Percentiles rank a stretch among this genome's conserved stretches.
Conservation (phyloP, 2,113 vertebrate genomes). For the Pterophyllum scalare region DNA sequence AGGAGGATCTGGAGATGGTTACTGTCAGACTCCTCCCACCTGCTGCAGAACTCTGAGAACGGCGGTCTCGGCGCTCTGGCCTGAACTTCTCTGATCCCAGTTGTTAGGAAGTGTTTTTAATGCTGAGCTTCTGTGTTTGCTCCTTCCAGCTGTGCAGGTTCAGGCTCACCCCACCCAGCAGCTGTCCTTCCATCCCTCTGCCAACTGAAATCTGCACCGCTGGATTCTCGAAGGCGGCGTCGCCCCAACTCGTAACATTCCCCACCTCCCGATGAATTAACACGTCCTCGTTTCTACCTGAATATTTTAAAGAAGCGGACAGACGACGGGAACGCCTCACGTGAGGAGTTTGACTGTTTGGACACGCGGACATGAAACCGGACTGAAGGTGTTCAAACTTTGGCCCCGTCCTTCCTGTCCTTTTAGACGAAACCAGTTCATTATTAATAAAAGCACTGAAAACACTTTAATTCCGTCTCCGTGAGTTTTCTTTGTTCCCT, state of each 20-base stretch:
- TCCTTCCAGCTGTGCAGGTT: slow-evolving; percentile 76
- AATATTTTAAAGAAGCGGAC: neutral
- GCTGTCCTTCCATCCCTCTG: slow-evolving; percentile 84
- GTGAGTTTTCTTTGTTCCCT: neutral
- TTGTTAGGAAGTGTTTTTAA: neutral
- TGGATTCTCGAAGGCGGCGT: neutral
- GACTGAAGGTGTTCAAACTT: slow-evolving; percentile 7
- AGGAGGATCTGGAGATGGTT: too few relatives aligned
- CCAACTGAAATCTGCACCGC: slow-evolving; percentile 76
- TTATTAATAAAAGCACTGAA: slow-evolving; percentile 66
- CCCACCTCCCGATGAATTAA: slow-evolving; percentile 5
- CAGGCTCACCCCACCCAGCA: slow-evolving; percentile 83
- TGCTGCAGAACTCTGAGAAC: too few relatives aligned
- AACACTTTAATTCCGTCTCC: neutral
- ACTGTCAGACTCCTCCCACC: too few relatives aligned
- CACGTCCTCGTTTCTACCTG: neutral
- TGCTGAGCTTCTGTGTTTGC: neutral
- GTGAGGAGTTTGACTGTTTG: neutral
- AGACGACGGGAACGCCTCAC: neutral
- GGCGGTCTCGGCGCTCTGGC: neutral
- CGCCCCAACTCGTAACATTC: slow-evolving; percentile 28
- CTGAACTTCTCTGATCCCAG: neutral
- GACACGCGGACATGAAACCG: neutral
- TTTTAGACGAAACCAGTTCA: slow-evolving; percentile 59
- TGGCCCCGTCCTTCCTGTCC: neutral